Base-by-base conservation (phyloP, 2,888 invertebrate species). In the Tiphia femorata region DNA sequence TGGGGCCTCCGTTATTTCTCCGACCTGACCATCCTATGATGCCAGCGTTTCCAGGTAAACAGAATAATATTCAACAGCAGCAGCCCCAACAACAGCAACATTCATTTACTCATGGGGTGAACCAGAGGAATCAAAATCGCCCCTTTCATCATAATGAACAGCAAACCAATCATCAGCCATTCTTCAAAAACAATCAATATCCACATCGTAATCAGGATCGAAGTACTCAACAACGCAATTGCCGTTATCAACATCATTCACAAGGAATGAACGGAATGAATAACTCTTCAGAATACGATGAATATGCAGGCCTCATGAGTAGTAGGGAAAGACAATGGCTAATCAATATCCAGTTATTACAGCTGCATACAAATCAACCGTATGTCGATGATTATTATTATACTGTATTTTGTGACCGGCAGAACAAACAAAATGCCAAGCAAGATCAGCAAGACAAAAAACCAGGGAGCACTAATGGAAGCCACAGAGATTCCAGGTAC, bases 371-470 rank as follows among this genome's bases (percentile, higher is more conserved):
- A 0, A 96, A 95, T 47, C 96, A 97, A 58, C 98, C 98, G 0
- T 96, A 96, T 82, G 91, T 96, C 72, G 97, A 98, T 80, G 99
- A 99, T 84, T 99, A 95, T 82, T 99, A 99, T 79, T 98, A 94
- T 77, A 95, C 95, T 35, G 96, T 83, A 2, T 83, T 77, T 50
- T 78, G 79, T 52, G 81, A 82, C 52, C 71, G 80, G 41, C 70
- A 67, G 49, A 82, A 82, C 60, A 82, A 76, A 23, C 77, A 78
- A 41, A 70, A 70, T 47, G 62, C 76, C 44, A 72, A 64, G 52
- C 70, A 68, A 51, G 75, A 75, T 43, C 71, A 72, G 50, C 68
- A 72, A 20, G 74, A 79, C 46, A 81, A 76, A 29, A 76, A 77
- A 14, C 70, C 74, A 10, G 70, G 77, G 20, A 81, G 78, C 48